phyloP scores from a whole-genome alignment of 35 echinoderm and acorn worm species.

The Strongylocentrotus purpuratus region DNA sequence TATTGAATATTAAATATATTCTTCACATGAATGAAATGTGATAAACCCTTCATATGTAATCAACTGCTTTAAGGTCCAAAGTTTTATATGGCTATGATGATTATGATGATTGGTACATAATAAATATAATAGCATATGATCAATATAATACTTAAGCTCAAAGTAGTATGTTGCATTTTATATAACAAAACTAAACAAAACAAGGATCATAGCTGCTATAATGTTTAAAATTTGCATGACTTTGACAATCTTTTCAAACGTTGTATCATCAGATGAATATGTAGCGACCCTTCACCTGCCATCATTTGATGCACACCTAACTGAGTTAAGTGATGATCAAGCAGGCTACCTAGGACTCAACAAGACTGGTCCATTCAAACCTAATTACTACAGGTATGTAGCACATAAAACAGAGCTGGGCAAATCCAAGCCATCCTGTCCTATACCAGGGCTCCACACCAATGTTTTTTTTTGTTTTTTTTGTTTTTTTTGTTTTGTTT shows the following conservation, averaged over 20 bases:
- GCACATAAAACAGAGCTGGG: too few species aligned
- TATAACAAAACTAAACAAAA: too few species aligned
- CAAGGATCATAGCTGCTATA: not conserved
- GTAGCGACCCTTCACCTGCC: constrained; percentile 93
- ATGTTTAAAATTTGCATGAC: not conserved
- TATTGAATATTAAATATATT: not conserved
- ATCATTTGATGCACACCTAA: constrained; percentile 94
- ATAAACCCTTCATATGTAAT: too few species aligned
- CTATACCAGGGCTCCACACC: too few species aligned
- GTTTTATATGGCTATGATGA: not conserved
- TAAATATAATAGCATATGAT: not conserved
- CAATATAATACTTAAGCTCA: too few species aligned
- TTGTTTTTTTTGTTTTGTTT: too few species aligned
- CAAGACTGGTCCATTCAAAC: constrained; percentile 97
- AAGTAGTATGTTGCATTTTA: too few species aligned
- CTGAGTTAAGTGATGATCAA: constrained; percentile 87
- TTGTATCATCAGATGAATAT: constrained; percentile 84
- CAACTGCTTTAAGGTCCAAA: not conserved
- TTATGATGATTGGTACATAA: not conserved
- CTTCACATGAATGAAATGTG: too few species aligned
- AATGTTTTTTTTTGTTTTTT: too few species aligned
- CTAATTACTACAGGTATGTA: constrained; percentile 95
- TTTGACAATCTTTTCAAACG: not conserved
- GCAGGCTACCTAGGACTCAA: constrained; percentile 93
- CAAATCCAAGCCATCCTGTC: too few species aligned